Evolutionary conservation across 2,888 invertebrate genomes (phyloP).

Genomic region (Macrosiphum euphorbiae): DNA sequence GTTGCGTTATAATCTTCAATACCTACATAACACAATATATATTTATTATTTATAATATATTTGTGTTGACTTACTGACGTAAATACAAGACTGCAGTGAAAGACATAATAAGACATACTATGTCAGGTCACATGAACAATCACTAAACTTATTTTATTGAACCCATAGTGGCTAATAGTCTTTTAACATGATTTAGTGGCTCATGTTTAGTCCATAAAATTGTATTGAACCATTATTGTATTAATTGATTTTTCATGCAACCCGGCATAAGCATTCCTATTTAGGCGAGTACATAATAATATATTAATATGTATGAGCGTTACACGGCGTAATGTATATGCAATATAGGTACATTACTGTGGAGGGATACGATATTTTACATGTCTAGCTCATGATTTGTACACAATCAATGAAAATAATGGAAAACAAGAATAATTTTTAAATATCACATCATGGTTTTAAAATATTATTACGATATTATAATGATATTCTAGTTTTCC

Average conservation of each 20-base stretch:
- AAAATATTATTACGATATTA: too few species aligned
- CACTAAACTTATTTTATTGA: too few species aligned
- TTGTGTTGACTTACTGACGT: neutral
- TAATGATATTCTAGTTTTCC: neutral
- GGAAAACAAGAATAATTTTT: neutral
- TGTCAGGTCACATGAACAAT: too few species aligned
- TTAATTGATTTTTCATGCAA: too few species aligned
- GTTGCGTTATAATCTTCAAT: conserved; percentile 39
- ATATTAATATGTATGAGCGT: neutral
- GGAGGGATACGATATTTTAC: neutral
- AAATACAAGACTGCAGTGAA: neutral
- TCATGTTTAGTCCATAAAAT: too few species aligned
- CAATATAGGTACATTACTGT: neutral
- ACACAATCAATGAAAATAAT: neutral
- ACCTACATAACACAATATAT: neutral
- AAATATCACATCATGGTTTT: too few species aligned
- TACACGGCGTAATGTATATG: neutral
- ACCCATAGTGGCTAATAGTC: too few species aligned
- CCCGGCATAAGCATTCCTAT: neutral
- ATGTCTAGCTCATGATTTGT: neutral
- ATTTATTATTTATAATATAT: neutral
- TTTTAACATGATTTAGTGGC: too few species aligned
- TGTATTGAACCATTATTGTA: too few species aligned
- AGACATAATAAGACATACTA: neutral
- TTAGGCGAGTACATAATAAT: neutral